A percentile compares a stretch with the other conserved stretches of the same genome.
Conservation (phyloP, 1,140 invertebrate species). For the Monomorium pharaonis region DNA sequence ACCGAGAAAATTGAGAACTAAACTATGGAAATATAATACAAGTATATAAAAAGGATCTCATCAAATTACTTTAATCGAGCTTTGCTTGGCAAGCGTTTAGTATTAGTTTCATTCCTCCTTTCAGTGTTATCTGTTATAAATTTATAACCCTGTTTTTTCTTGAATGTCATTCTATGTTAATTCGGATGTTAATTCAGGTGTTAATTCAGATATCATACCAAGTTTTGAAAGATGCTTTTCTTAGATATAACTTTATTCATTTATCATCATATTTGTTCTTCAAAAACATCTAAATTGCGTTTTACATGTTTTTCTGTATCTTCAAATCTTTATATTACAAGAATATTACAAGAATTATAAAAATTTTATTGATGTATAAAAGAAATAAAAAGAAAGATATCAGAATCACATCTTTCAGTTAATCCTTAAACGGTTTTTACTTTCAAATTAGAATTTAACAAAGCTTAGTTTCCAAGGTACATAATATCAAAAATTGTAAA, state of each 20-base stretch:
- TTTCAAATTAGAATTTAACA: background rate
- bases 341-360: background rate
- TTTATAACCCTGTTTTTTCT: constrained; percentile 18
- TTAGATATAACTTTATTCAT: constrained; percentile 12
- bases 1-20: background rate
- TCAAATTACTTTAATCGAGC: background rate
- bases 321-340: background rate
- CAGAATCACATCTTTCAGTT: constrained; percentile 2
- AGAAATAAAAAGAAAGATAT: background rate
- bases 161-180: background rate
- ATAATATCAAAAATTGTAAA: constrained; percentile 1
- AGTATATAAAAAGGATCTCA: constrained; percentile 5
- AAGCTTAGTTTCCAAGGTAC: background rate
- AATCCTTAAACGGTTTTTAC: background rate
- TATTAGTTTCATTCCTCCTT: constrained; percentile 7
- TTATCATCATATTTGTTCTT: constrained; percentile 15
- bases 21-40: background rate
- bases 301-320: constrained; percentile 9
- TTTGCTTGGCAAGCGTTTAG: constrained; percentile 31
- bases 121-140: constrained; percentile 26
- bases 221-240: constrained; percentile 15
- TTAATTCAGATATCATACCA: background rate
- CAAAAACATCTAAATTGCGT: background rate
- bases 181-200: background rate
- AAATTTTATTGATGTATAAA: background rate